These are phyloP conservation scores for Drosophila virilis DNA, from an alignment of 1,140 invertebrate genomes.

Conservation along the genomic window DNA sequence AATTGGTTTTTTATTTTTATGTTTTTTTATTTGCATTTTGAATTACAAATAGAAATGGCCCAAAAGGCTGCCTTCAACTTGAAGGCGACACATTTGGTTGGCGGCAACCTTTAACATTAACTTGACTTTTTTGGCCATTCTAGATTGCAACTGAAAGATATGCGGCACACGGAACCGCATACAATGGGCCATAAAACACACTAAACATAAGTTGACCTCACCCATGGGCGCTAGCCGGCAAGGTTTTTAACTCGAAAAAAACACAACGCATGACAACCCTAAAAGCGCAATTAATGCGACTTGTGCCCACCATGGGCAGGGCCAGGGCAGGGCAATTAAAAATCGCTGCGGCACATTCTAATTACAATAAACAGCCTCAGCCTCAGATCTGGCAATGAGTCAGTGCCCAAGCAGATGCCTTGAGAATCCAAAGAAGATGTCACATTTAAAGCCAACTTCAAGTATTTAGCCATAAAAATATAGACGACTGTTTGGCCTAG, in stretches of 20 bases:
- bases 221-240: constrained; percentile 53
- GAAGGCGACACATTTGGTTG: constrained; percentile 47
- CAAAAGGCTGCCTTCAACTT: constrained; percentile 51
- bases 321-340: constrained; percentile 46
- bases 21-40: constrained; percentile 48
- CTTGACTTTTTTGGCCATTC: constrained; percentile 41
- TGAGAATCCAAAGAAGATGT: constrained; percentile 7
- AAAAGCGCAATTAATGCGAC: constrained; percentile 41
- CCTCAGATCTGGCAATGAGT: constrained; percentile 21
- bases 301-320: constrained; percentile 37
- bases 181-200: constrained; percentile 56
- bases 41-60: constrained; percentile 66
- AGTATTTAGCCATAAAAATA: too few relatives aligned
- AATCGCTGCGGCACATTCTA: constrained; percentile 42
- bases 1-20: constrained; percentile 47
- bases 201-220: constrained; percentile 31
- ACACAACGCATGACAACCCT: constrained; percentile 26
- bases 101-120: constrained; percentile 26
- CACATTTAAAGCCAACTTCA: background rate
- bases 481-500: background rate
- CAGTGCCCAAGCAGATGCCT: constrained; percentile 1
- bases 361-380: constrained; percentile 38
- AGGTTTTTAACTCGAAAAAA: constrained; percentile 24
- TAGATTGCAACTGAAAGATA: constrained; percentile 51
- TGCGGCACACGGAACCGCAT: constrained; percentile 56